Percentiles rank a stretch among this genome's conserved stretches.
phyloP scores from a whole-genome alignment of 2,888 invertebrate genomes.

The Ochropacha duplaris region DNA sequence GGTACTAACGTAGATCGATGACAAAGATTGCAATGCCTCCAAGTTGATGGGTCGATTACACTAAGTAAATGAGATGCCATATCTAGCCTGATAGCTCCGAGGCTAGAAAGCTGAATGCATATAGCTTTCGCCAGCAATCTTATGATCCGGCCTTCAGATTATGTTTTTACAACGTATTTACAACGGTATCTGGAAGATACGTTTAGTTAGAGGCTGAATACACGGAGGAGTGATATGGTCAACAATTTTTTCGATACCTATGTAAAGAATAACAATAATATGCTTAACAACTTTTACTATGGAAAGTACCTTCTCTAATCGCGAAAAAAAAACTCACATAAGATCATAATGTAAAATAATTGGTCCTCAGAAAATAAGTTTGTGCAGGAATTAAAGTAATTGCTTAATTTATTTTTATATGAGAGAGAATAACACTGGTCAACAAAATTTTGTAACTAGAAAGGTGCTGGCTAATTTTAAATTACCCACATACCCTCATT shows the following conservation, averaged over 20 bases:
- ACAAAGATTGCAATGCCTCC: constrained; percentile 29
- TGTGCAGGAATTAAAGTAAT: too few relatives aligned
- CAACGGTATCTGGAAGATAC: constrained; percentile 14
- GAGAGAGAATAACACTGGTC: too few relatives aligned
- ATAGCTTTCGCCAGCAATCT: constrained; percentile 33
- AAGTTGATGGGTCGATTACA: constrained; percentile 37
- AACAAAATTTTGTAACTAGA: too few relatives aligned
- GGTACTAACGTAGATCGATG: background rate
- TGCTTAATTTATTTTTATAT: too few relatives aligned
- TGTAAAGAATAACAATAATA: too few relatives aligned
- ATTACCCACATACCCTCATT: too few relatives aligned
- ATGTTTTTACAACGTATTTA: constrained; percentile 33
- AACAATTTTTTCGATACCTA: background rate
- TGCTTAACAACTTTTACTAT: too few relatives aligned
- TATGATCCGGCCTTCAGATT: constrained; percentile 27
- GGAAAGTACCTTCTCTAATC: too few relatives aligned
- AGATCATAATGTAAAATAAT: too few relatives aligned
- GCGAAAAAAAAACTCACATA: too few relatives aligned
- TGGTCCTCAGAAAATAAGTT: too few relatives aligned
- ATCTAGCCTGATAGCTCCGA: constrained; percentile 24
- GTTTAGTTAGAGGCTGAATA: constrained; percentile 10
- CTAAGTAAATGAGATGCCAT: constrained; percentile 42
- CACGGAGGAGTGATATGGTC: constrained; percentile 4
- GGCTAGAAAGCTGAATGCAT: constrained; percentile 32
- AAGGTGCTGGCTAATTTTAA: too few relatives aligned